phyloP scores from a whole-genome alignment of 2,113 vertebrate genomes.

The Plecotus auritus region DNA sequence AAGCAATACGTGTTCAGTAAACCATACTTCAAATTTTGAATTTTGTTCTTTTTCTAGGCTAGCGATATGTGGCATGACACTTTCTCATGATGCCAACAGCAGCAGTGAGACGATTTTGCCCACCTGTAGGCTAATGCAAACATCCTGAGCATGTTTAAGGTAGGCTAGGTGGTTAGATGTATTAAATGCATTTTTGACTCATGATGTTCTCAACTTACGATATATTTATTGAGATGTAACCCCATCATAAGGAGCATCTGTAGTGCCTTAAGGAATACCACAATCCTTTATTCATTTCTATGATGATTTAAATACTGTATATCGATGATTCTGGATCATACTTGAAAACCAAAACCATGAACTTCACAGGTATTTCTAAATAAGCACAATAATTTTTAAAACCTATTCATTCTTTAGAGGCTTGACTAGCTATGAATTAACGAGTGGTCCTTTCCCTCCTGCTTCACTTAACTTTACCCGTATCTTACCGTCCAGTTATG shows the following conservation, averaged over 20 bases:
- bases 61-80: neutral
- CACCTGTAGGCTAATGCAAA: neutral
- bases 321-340: neutral
- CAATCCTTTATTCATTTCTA: neutral
- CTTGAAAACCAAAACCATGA: constrained; percentile 31
- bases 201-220: neutral
- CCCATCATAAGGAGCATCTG: neutral
- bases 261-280: neutral
- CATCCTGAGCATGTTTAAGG: neutral
- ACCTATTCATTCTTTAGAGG: neutral
- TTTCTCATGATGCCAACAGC: neutral
- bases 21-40: neutral
- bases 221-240: neutral
- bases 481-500: neutral
- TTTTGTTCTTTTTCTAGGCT: neutral
- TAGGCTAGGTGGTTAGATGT: neutral
- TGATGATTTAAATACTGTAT: neutral
- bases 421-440: neutral
- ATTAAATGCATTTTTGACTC: neutral
- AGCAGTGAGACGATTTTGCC: neutral
- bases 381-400: neutral
- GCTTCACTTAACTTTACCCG: neutral
- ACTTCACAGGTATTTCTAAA: constrained; percentile 26
- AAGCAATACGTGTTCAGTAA: neutral
- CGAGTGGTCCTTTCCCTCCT: neutral